Evolutionary conservation across 2,797 vertebrate species (phyloP), one percentile per base, ranked within the genome.

Genomic region (Acanthurus tractus): DNA sequence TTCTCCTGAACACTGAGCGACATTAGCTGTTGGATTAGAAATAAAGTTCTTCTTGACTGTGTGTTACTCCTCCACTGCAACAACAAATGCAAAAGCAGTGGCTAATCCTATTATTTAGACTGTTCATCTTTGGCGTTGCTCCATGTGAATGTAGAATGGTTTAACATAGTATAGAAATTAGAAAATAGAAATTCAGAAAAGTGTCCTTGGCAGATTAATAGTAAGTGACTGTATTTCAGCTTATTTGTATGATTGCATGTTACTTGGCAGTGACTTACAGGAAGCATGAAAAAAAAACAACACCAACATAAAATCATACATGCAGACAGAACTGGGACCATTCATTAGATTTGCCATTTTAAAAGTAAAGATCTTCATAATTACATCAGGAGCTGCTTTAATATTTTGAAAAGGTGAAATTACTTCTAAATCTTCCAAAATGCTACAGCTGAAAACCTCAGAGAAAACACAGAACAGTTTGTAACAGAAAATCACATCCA

Each of bases 31-130:
- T 65, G 49, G 68, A 77, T 78, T 69, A 77, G 54, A 59, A 81
- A 87, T 71, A 78, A 74, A 81, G 81, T 76, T 78, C 65, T 70
- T 56, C 79, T 82, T 84, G 68, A 92, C 74, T 87, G 82, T 83
- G 54, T 78, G 78, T 68, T 49, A 78, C 56, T 78, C 65, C 89
- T 80, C 71, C 52, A 36, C 36, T 64, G 55, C 70, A 82, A 86
- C 36, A 89, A 62, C 78, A 71, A 68, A 42, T 79, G 49, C 73
- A 84, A 84, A 89, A 64, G 74, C 78, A 63, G 64, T 67, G 54
- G 71, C 58, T 70, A 90, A 91, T 86, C 75, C 22, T 25, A 86
- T 92, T 87, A 91, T 75, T 85, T 64, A 73, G 59, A 58, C 69
- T 44, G 45, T 55, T 81, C 74, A 82, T 74, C 62, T 72, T 73